These are phyloP conservation scores for Marisa cornuarietis DNA, from an alignment of 1,140 invertebrate species.

Conservation along the genomic window DNA sequence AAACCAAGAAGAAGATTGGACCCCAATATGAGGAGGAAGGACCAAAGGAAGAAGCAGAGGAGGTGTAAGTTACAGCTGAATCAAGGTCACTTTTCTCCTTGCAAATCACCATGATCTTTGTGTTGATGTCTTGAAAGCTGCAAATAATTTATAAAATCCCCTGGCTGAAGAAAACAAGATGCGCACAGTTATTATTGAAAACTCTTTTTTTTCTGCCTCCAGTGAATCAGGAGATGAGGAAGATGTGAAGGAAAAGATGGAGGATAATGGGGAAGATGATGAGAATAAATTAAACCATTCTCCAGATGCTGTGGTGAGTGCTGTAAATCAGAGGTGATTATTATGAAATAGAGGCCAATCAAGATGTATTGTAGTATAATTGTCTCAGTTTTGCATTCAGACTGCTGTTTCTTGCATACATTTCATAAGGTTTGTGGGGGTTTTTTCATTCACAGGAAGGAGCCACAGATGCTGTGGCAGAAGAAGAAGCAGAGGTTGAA, in stretches of 20 bases:
- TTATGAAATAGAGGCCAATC: no score
- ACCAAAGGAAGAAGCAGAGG: constrained; percentile 52
- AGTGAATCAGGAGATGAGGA: constrained; percentile 28
- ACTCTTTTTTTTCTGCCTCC: neutral
- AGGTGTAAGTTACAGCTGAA: constrained; percentile 30
- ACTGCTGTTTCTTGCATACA: no score
- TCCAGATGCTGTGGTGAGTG: neutral
- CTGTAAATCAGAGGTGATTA: no score
- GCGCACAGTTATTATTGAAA: neutral
- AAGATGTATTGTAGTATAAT: no score
- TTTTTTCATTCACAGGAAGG: no score
- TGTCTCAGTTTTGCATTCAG: no score
- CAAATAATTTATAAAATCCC: no score
- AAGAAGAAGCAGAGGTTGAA: constrained; percentile 57
- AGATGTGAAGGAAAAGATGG: constrained; percentile 30
- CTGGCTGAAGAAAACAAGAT: no score
- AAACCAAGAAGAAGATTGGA: constrained; percentile 65
- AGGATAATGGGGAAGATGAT: constrained; percentile 21
- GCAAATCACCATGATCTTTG: no score
- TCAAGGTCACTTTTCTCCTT: no score
- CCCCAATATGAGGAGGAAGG: constrained; percentile 63
- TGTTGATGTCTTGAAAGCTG: no score
- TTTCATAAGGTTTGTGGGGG: no score
- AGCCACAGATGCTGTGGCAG: neutral
- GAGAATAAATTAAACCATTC: neutral